Evolutionary conservation across 2,113 vertebrate genomes (phyloP).

Genomic region (Theropithecus gelada): DNA sequence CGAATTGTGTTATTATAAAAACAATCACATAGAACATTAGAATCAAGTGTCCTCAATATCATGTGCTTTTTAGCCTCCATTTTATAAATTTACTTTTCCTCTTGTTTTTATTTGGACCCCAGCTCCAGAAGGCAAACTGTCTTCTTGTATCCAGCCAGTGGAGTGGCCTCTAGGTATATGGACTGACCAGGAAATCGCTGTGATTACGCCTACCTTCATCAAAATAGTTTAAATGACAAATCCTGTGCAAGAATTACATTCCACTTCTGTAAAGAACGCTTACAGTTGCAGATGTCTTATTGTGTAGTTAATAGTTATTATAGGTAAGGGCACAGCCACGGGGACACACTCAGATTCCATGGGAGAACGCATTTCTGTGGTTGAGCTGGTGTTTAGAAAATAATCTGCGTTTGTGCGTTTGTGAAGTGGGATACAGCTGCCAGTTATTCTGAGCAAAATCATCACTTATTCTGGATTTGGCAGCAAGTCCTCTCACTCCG

Average conservation of each 20-base stretch:
- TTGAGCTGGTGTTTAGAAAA: neutral
- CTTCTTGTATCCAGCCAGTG: too few relatives aligned
- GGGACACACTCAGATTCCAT: neutral
- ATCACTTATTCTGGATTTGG: neutral
- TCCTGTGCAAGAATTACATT: neutral
- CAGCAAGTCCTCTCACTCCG: neutral
- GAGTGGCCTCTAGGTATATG: accelerated
- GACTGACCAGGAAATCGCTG: neutral
- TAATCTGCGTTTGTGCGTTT: neutral
- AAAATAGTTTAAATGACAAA: neutral
- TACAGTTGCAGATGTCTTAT: neutral
- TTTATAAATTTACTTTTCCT: neutral
- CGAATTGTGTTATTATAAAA: neutral
- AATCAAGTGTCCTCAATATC: neutral
- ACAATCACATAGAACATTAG: accelerated
- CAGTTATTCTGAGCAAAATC: neutral
- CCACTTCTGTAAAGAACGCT: neutral
- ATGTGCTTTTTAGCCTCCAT: neutral
- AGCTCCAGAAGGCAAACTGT: neutral
- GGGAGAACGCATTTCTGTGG: neutral
- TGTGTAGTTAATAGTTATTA: neutral
- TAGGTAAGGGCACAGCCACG: neutral
- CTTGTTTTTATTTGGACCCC: neutral
- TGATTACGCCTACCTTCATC: neutral
- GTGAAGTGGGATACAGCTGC: neutral